phyloP scores from a whole-genome alignment of 1,140 invertebrate species.

The Drosophila murphyi region DNA sequence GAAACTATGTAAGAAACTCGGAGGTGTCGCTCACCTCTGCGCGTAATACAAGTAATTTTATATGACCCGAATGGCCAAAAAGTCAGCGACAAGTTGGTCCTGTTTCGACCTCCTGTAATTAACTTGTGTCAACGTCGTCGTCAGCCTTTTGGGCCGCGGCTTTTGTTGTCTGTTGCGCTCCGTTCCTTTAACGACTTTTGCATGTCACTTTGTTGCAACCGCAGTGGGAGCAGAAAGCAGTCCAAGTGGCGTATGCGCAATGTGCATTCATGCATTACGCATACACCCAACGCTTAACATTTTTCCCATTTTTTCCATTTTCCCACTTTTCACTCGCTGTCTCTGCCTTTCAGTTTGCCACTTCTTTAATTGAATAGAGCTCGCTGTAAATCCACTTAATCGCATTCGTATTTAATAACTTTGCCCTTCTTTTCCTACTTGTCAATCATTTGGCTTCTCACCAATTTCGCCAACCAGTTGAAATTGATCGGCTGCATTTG shows the following conservation, averaged over 20 bases:
- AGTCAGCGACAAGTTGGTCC: conserved; percentile 38
- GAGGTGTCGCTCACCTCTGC: conserved; percentile 31
- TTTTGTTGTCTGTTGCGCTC: conserved; percentile 47
- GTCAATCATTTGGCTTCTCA: conserved; percentile 36
- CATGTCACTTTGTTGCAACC: conserved; percentile 47
- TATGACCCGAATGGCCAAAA: conserved; percentile 45
- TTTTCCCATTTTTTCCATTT: background rate
- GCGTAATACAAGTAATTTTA: conserved; percentile 58
- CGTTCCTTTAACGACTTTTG: conserved; percentile 45
- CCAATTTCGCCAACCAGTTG: conserved; percentile 10
- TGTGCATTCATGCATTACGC: conserved; percentile 49
- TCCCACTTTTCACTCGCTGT: background rate
- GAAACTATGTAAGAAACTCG: conserved; percentile 26
- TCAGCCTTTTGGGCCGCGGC: conserved; percentile 35
- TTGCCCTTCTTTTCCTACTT: background rate
- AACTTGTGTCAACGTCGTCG: conserved; percentile 54
- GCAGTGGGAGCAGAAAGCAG: conserved; percentile 18
- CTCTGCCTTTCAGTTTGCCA: too few species aligned
- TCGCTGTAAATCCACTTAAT: conserved; percentile 43
- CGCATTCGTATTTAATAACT: conserved; percentile 36
- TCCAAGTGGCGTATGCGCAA: conserved; percentile 44
- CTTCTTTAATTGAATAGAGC: conserved; percentile 38
- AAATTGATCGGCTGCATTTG: conserved; percentile 18
- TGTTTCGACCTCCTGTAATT: conserved; percentile 49
- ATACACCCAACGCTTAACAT: conserved; percentile 35